phyloP scores from a whole-genome alignment of 92 coral and sea anemone species.

The Paramuricea clavata region DNA sequence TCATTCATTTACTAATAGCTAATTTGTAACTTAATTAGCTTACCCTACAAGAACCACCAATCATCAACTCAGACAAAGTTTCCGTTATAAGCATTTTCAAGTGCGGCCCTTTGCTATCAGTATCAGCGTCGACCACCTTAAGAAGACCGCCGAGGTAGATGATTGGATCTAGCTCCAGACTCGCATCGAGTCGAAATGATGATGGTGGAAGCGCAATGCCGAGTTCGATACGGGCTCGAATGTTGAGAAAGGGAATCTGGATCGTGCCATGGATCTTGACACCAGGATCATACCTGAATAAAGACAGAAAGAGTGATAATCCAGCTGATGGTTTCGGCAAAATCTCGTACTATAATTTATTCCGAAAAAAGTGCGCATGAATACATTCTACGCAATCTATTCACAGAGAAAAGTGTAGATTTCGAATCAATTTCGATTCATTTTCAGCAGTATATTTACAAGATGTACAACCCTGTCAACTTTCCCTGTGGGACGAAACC shows the following conservation, averaged over 20 bases:
- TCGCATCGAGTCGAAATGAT: not conserved
- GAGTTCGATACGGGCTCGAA: slow-evolving; percentile 1
- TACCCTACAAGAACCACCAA: slow-evolving; percentile 39
- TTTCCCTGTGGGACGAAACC: too few species aligned
- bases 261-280: slow-evolving; percentile 21
- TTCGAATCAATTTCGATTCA: too few species aligned
- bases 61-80: not conserved
- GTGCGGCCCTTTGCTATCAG: not conserved
- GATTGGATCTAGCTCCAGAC: slow-evolving; percentile 15
- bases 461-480: too few species aligned
- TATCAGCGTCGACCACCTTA: slow-evolving; percentile 21
- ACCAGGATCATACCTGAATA: not conserved
- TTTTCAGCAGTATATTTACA: too few species aligned
- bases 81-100: slow-evolving; percentile 13
- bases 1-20: too few species aligned
- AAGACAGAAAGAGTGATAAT: too few species aligned
- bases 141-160: slow-evolving; percentile 14
- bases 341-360: too few species aligned
- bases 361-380: too few species aligned
- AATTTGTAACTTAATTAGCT: not conserved
- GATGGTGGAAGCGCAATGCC: not conserved
- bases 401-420: too few species aligned
- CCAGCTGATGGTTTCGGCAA: too few species aligned
- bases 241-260: slow-evolving; percentile 35
- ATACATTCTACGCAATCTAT: too few species aligned